Conservation (phyloP, 2,888 invertebrate species). For the Tethea ocularis region DNA sequence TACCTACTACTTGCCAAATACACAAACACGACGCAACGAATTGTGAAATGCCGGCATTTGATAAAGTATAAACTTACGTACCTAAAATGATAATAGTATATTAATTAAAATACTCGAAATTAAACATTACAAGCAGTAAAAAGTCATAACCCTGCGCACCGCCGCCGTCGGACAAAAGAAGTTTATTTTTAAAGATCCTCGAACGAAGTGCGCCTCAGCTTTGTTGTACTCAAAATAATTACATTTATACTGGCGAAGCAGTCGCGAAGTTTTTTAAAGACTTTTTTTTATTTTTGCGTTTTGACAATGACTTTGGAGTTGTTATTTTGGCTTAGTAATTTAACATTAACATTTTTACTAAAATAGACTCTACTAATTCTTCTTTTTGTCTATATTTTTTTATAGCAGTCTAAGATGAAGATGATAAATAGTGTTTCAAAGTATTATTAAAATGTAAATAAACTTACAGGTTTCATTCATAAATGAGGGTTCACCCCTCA, state of each 20-base stretch:
- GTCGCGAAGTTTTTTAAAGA: slow-evolving; percentile 22
- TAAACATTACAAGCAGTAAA: background rate
- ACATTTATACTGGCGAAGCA: slow-evolving; percentile 36
- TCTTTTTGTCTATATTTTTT: too few species aligned
- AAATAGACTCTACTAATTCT: too few species aligned
- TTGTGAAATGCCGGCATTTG: too few species aligned
- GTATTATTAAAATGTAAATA: too few species aligned
- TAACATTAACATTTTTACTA: too few species aligned
- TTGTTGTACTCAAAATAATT: slow-evolving; percentile 35
- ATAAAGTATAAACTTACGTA: too few species aligned
- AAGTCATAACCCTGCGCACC: background rate
- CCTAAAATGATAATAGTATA: background rate
- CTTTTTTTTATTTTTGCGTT: background rate
- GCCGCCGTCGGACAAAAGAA: slow-evolving; percentile 49
- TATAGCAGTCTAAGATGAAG: too few species aligned
- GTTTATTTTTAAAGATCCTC: slow-evolving; percentile 59
- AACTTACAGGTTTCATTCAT: too few species aligned
- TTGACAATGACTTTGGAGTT: background rate
- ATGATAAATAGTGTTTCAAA: too few species aligned
- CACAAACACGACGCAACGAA: too few species aligned
- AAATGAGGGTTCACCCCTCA: too few species aligned
- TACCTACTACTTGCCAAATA: too few species aligned
- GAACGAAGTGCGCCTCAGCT: slow-evolving; percentile 35
- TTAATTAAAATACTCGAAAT: background rate
- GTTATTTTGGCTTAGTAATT: background rate